Base-by-base conservation (phyloP, 2,888 invertebrate species). In the Heteromyza rotundicornis region DNA sequence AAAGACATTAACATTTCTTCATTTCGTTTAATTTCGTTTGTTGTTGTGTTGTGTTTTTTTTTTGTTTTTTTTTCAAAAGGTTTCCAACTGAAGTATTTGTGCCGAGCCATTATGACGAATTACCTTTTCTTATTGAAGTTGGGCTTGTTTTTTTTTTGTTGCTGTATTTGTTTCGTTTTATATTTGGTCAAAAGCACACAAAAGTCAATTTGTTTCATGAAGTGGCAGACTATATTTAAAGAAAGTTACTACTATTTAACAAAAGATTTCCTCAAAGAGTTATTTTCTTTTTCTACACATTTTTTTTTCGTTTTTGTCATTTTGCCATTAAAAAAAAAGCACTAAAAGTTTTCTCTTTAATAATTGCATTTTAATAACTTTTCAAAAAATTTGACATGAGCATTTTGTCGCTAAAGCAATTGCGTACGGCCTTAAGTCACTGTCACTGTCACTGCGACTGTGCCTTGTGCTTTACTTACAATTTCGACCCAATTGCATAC, bases 401-500 rank as follows among this genome's bases (percentile, higher is more conserved):
- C 40, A 8, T 32, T 40, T n/a, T n/a, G 14, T n/a, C 40, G 14
- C 14, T 40, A n/a, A n/a, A 24, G 32, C 27, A n/a, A n/a, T n/a
- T n/a, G 32, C 24, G 19, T 40, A 20, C 53, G 22, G 47, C 3
- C 16, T 40, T 40, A 32, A 8, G 40, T 47, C 54, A 59, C 32
- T 59, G n/a, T 20, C 54, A 27, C 35, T 5, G 22, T 47, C 14
- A 8, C 22, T 7, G 16, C 19, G 16, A 20, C 40, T 64, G 60
- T 65, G 36, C 44, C 36, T 12, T 55, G 71, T 67, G 76, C 69
- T 71, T 74, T 74, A 74, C 76, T 73, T 74, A 73, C 68, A 68
- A 71, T 73, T 74, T 69, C 73, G 74, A 74, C 76, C 74, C 71
- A 74, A 67, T 72, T 75, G 57, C 59, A 36, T 54, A 20, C 22